Base-by-base conservation (phyloP, 2,888 invertebrate species). In the Lutraria lutraria region DNA sequence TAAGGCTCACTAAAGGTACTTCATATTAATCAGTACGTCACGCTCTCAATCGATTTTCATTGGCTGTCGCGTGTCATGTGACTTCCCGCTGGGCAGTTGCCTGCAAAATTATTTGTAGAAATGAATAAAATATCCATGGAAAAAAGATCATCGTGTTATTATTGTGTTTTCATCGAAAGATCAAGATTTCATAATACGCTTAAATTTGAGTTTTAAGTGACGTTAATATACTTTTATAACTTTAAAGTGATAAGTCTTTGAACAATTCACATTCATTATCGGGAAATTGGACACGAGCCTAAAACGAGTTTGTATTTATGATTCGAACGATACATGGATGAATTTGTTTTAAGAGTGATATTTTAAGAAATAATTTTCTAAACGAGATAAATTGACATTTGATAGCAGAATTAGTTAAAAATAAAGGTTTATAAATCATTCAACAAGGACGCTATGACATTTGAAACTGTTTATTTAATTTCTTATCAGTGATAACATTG, bases 71-170 rank as follows among this genome's bases (percentile, higher is more conserved):
- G 89, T 86, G 91, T 86, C 92, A 92, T 86, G 92, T 91, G 92
- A 91, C 87, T 80, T 83, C 92, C 91, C 85, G 89, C 90, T 89
- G 90, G 53, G 90, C 63, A 80, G 85, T 83, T 88, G 54, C 60
- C 89, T 88, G 86, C 63, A 84, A 89, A 91, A 92, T 91, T 83
- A 92, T 92, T 91, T 87, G 92, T 87, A 53, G 85, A 89, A 90
- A 92, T 92, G 92, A 92, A 92, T 92, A 91, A 89, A 90, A 92
- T 92, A 92, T 90, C 91, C 91, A 88, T 87, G 88, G 89, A 90
- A 90, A 88, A 91, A 91, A 83, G 88, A 87, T 86, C 91, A 91
- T 90, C 91, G 89, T 82, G 85, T 84, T 89, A 88, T 90, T 87
- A 91, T 91, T 87, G 87, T 60, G 89, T 83, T 90, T 89, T 92